A percentile compares a stretch with the other conserved stretches of the same genome.
These are phyloP conservation scores for Watsonalla binaria DNA, from an alignment of 2,888 invertebrate genomes.

Conservation along the genomic window DNA sequence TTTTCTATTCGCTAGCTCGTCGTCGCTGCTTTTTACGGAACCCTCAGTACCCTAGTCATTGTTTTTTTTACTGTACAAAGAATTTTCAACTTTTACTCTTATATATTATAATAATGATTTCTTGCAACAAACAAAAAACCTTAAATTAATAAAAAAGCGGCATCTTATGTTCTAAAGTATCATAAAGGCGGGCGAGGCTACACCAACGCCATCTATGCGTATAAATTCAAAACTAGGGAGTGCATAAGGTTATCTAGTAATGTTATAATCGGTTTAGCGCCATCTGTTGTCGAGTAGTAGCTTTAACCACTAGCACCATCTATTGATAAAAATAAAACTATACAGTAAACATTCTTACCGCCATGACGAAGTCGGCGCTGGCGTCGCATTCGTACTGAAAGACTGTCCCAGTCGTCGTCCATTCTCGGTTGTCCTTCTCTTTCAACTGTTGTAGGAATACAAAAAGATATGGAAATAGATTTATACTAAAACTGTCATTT, in stretches of 20 bases:
- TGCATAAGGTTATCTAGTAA: too few relatives aligned
- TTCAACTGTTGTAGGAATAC: conserved; percentile 49
- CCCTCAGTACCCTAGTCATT: too few relatives aligned
- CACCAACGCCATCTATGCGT: neutral
- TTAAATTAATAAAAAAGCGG: too few relatives aligned
- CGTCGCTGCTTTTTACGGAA: too few relatives aligned
- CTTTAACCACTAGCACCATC: conserved; percentile 9
- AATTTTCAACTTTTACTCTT: too few relatives aligned
- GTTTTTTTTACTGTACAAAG: too few relatives aligned
- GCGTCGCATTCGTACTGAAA: conserved; percentile 86
- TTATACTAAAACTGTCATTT: too few relatives aligned
- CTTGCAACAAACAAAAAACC: too few relatives aligned
- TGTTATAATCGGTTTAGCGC: neutral
- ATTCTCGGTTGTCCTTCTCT: conserved; percentile 80
- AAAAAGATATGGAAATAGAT: neutral
- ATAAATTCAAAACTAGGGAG: neutral
- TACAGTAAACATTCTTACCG: conserved; percentile 48
- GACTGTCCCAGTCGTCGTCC: conserved; percentile 89
- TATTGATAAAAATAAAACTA: conserved; percentile 15
- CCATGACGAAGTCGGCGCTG: conserved; percentile 74
- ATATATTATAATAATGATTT: too few relatives aligned
- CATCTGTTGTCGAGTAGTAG: conserved; percentile 12
- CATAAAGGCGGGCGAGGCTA: neutral
- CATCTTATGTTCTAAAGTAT: conserved; percentile 21
- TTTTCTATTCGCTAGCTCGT: too few relatives aligned